Percentiles rank a stretch among this genome's conserved stretches.
phyloP scores from a whole-genome alignment of 2,888 invertebrate species.

The Zaprionus lineosus region DNA sequence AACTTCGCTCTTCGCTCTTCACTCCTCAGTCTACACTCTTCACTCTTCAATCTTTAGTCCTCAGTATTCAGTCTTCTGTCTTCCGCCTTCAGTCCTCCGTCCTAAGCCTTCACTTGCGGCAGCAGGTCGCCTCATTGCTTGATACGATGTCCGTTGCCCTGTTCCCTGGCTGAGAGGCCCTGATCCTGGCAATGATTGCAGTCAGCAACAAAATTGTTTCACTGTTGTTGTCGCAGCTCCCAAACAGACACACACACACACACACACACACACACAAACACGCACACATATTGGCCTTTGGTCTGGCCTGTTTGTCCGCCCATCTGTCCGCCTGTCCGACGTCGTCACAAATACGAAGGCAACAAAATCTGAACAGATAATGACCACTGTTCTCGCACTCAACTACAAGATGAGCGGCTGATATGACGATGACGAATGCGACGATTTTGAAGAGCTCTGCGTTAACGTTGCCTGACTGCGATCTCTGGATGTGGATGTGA shows the following conservation, averaged over 20 bases:
- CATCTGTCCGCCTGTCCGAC: conserved; percentile 15
- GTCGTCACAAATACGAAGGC: conserved; percentile 57
- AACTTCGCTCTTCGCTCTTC: conserved; percentile 35
- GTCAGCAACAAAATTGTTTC: conserved; percentile 70
- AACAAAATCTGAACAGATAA: conserved; percentile 73
- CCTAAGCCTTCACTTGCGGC: too few relatives aligned
- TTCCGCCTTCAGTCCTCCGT: too few relatives aligned
- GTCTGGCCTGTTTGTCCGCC: conserved; percentile 10
- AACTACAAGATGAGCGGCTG: conserved; percentile 73
- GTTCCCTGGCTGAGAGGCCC: conserved; percentile 17
- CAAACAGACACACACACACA: conserved; percentile 13
- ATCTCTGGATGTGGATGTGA: too few relatives aligned
- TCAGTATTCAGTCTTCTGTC: not conserved
- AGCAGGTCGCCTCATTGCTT: conserved; percentile 26
- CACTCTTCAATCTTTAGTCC: conserved; percentile 21
- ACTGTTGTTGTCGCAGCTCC: conserved; percentile 30
- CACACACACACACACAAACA: conserved; percentile 11
- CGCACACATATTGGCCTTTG: conserved; percentile 19
- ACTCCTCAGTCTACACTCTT: not conserved
- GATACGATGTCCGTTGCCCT: conserved; percentile 25
- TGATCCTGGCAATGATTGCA: conserved; percentile 75
- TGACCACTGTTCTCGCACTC: conserved; percentile 76
- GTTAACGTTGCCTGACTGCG: conserved; percentile 52
- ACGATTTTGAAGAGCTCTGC: conserved; percentile 61
- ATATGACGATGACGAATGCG: conserved; percentile 75